Evolutionary conservation across 2,113 vertebrate species (phyloP), one percentile per base, ranked within the genome.

Genomic region (Antennarius striatus): DNA sequence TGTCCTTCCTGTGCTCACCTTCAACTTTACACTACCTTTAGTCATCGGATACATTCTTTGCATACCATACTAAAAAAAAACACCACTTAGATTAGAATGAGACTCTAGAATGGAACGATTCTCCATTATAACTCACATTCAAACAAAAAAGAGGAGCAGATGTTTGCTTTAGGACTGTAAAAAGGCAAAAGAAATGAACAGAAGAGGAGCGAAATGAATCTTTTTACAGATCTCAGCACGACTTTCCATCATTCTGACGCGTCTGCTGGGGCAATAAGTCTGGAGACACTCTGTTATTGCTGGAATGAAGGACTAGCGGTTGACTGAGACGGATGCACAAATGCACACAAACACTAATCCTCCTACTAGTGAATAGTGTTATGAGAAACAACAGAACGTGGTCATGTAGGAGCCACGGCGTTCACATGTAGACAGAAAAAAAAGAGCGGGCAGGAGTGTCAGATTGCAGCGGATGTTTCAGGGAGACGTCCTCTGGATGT

Each of bases 1-100:
- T 66, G 83, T 83, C 88, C 88, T 86, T 85, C 43, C 1, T 8
- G 17, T 17, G 32, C 49, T 85, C 75, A 85, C 85, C 85, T 86
- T 89, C 78, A 85, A 64, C 60, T 83, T 79, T 56, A 43, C 52
- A 74, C 55, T 0, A 3, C 64, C 43, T 36, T 36, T 49, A 1
- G 57, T 12, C 5, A 0, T 36, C 0, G 46, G 22, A 40, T 11
- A 10, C 1, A 8, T 56, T 63, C 47, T 62, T 49, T 52, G 11
- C 16, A 64, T 30, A 7, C 30, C 36, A 15, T 30, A 30, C n/a
- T 2, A 22, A 22, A 22, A 22, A 22, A 22, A 22, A 1, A 22
- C n/a, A 16, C 13, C 16, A 45, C 22, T 2, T 1, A 28, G 15
- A 47, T 43, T 15, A 5, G 15, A 47, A 43, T 36, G 5, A 49